Evolutionary conservation across 2,888 invertebrate genomes (phyloP), one percentile per base, ranked within the genome.

Genomic region (Griposia aprilina): DNA sequence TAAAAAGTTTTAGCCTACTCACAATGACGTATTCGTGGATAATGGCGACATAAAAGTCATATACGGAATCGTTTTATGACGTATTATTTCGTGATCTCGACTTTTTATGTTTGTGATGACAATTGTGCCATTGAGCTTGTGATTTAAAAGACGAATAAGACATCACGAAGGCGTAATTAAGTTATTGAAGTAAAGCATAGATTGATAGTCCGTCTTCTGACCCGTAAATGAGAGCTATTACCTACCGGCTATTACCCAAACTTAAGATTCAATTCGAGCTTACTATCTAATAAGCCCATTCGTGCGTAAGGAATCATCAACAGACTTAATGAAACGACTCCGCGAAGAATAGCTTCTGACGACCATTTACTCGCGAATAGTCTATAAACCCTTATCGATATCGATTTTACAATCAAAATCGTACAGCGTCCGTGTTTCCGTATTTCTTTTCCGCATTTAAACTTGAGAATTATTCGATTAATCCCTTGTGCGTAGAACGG

Each of bases 381-480:
- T 68, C 78, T 59, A 79, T 82, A 81, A 87, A 83, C 66, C 74
- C 68, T 83, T 80, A 81, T 81, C 74, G 72, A 78, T 81, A 90
- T 90, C 80, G 90, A 91, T 91, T 91, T 85, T 80, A 85, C 82
- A 90, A 87, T 90, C 87, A 90, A 87, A 89, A 88, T 87, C 83
- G 88, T 71, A 88, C 77, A 82, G 80, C 50, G 67, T 77, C 78
- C 87, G 80, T 89, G 87, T 90, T 90, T 90, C 83, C 87, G 84
- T 83, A 90, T 87, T 89, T 88, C 88, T 80, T 89, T 88, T 88
- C 83, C 85, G 87, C 87, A 90, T 91, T 93, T 87, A 91, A 87
- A 91, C 90, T 91, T 89, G 88, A 87, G 91, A 92, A 93, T 93
- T 91, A 93, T 88, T 88, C 91, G 90, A 93, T 92, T 94, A 93